A percentile compares a stretch with the other conserved stretches of the same genome.
These are phyloP conservation scores for Sarcophaga carnaria DNA, from an alignment of 2,888 invertebrate species.

Conservation along the genomic window DNA sequence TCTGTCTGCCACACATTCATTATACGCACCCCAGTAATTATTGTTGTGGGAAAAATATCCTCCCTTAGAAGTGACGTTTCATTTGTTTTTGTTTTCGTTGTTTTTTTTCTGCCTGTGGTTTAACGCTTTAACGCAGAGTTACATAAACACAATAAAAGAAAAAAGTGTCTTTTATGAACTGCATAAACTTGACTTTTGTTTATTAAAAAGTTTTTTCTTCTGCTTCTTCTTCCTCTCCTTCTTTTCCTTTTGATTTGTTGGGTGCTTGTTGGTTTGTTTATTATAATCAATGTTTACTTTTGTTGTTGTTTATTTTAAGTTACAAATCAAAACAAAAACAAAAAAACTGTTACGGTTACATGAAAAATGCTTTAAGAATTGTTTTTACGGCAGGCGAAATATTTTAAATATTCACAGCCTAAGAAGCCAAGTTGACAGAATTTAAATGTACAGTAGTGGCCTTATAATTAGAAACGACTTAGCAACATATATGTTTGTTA, in stretches of 20 bases:
- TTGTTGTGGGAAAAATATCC: constrained; percentile 63
- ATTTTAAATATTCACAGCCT: too few species aligned
- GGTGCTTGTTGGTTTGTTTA: neutral
- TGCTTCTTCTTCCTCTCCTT: constrained; percentile 23
- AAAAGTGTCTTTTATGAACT: constrained; percentile 62
- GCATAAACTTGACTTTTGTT: constrained; percentile 56
- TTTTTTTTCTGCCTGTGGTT: constrained; percentile 33
- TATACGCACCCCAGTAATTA: constrained; percentile 64
- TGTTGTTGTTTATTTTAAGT: neutral
- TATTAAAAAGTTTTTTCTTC: constrained; percentile 55
- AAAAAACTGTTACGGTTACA: constrained; percentile 4
- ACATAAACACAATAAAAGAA: neutral
- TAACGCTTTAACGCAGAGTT: constrained; percentile 16
- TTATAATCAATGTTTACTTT: constrained; percentile 17
- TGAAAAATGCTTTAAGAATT: constrained; percentile 43
- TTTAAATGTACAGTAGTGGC: too few species aligned
- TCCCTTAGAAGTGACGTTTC: constrained; percentile 45
- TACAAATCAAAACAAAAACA: constrained; percentile 43
- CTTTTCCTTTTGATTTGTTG: neutral
- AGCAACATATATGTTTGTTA: too few species aligned
- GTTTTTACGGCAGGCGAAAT: neutral
- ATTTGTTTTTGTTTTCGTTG: neutral
- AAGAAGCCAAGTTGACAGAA: too few species aligned
- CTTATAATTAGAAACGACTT: too few species aligned
- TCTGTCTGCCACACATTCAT: constrained; percentile 27